Evolutionary conservation across 2,888 invertebrate genomes (phyloP).

Genomic region (Drosophila fungiperda): DNA sequence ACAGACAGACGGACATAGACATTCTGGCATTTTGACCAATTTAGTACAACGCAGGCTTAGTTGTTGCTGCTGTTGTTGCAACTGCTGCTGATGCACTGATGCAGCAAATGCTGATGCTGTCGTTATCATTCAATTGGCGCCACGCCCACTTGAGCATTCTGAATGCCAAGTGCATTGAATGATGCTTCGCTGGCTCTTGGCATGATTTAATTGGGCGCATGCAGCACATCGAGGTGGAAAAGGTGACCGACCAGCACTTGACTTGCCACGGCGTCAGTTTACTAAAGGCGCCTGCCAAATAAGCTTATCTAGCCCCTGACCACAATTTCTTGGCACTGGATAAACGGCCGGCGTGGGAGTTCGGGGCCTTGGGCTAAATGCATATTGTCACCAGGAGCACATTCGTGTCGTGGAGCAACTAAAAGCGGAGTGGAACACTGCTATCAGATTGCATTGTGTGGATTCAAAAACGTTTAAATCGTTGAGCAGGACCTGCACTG

Average conservation of each 20-base stretch:
- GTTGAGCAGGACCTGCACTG: conserved; percentile 26
- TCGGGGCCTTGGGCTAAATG: not conserved
- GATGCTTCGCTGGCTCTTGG: conserved; percentile 42
- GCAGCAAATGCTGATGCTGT: conserved; percentile 35
- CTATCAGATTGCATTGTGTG: conserved; percentile 66
- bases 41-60: conserved; percentile 57
- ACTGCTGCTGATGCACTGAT: conserved; percentile 20
- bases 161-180: conserved; percentile 56
- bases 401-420: conserved; percentile 40
- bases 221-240: conserved; percentile 26
- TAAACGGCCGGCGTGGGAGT: not conserved
- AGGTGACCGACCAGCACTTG: conserved; percentile 35
- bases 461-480: conserved; percentile 69
- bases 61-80: conserved; percentile 12
- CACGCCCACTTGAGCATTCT: conserved; percentile 58
- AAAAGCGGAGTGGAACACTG: conserved; percentile 3
- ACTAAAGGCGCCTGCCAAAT: conserved; percentile 46
- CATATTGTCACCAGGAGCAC: conserved; percentile 56
- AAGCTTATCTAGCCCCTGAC: conserved; percentile 52
- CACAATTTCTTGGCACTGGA: conserved; percentile 26
- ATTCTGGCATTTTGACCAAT: conserved; percentile 67
- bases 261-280: conserved; percentile 32
- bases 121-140: conserved; percentile 73
- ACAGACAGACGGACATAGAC: conserved; percentile 6
- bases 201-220: conserved; percentile 63